Conservation (phyloP, 2,113 vertebrate species). For the Malurus alboscapulatus region DNA sequence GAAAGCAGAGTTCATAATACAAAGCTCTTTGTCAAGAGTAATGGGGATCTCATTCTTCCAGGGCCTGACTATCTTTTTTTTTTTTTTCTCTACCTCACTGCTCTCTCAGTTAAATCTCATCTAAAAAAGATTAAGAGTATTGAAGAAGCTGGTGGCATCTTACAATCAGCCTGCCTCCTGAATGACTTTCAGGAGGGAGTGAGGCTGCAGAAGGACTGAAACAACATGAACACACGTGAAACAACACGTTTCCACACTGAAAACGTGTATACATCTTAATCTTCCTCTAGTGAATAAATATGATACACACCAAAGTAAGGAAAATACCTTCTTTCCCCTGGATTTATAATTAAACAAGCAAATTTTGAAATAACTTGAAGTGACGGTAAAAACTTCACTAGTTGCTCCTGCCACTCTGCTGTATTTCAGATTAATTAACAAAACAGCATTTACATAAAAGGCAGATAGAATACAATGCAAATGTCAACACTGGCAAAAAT, state of each 20-base stretch:
- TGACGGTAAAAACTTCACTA: neutral
- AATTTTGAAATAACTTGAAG: neutral
- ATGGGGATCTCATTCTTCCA: neutral
- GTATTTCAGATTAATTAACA: neutral
- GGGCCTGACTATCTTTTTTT: neutral
- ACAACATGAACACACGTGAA: neutral
- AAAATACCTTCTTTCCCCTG: neutral
- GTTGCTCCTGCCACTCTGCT: neutral
- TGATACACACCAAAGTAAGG: accelerated
- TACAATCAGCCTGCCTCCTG: neutral
- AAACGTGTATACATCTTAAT: neutral
- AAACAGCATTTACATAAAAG: neutral
- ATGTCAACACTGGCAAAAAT: neutral
- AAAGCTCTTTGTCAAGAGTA: neutral
- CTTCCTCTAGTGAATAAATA: neutral
- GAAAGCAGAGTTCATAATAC: neutral
- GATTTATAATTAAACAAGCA: neutral
- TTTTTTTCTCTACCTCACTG: neutral
- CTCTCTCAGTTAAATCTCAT: neutral
- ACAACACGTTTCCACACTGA: neutral
- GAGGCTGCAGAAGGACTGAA: neutral
- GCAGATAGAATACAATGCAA: neutral
- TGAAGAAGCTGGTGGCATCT: neutral
- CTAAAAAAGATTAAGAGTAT: neutral
- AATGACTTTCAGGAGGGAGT: neutral